Percentiles rank a stretch among this genome's conserved stretches.
phyloP scores from a whole-genome alignment of 37 sponge, comb jelly and placozoan species.

The Oopsacas minuta region DNA sequence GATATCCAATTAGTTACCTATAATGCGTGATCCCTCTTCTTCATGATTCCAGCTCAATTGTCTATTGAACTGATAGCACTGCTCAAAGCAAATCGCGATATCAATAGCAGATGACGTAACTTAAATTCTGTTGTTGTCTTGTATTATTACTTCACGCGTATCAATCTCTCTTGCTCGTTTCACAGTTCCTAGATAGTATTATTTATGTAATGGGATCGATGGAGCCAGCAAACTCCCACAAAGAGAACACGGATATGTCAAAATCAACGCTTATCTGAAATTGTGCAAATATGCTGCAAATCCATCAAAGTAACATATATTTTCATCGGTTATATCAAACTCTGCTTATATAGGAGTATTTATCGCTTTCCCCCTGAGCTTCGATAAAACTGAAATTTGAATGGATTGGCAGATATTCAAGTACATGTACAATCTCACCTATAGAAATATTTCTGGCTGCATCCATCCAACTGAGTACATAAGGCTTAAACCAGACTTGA shows the following conservation, averaged over 20 bases:
- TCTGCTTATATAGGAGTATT: too few species aligned
- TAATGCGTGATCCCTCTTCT: neutral
- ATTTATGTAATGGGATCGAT: too few species aligned
- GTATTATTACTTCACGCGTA: neutral
- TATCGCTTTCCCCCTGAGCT: too few species aligned
- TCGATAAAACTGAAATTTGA: too few species aligned
- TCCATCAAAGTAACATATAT: too few species aligned
- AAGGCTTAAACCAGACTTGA: conserved; percentile 9
- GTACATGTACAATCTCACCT: too few species aligned
- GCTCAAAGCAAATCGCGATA: neutral
- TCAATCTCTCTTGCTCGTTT: neutral
- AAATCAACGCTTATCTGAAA: too few species aligned
- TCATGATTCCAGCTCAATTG: neutral
- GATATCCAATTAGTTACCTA: neutral
- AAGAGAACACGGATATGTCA: too few species aligned
- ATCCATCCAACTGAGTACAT: conserved; percentile 3
- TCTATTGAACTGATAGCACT: neutral
- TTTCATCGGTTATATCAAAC: too few species aligned
- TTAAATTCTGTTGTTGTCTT: neutral
- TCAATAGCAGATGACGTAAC: conserved; percentile 8
- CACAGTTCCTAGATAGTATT: neutral
- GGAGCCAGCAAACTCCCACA: too few species aligned
- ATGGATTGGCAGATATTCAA: too few species aligned
- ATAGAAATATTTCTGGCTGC: neutral
- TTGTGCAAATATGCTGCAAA: too few species aligned